These are phyloP conservation scores for Paragorgia papillata DNA, from an alignment of 92 coral and sea anemone species.

Conservation along the genomic window DNA sequence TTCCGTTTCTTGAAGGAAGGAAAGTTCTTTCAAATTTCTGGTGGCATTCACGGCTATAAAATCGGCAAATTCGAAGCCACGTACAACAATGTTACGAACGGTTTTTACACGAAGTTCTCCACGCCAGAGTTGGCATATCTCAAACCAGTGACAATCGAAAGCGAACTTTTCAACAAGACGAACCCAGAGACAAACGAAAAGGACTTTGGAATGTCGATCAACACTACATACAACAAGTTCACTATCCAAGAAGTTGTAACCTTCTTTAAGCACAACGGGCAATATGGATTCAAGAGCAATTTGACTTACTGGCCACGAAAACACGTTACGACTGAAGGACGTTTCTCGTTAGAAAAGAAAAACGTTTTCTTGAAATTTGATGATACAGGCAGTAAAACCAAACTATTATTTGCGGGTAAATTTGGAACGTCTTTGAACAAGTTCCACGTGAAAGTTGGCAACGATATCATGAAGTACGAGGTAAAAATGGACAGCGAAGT, in stretches of 20 bases:
- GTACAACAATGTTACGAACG: slow-evolving; percentile 84
- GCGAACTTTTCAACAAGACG: slow-evolving; percentile 78
- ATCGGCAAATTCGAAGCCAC: slow-evolving; percentile 88
- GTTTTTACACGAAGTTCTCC: slow-evolving; percentile 82
- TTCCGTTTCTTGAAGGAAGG: slow-evolving; percentile 75
- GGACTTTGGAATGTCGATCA: slow-evolving; percentile 73
- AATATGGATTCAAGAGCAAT: slow-evolving; percentile 78
- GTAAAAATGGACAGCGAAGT: slow-evolving; percentile 69
- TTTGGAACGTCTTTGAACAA: slow-evolving; percentile 67
- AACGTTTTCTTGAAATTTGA: slow-evolving; percentile 70
- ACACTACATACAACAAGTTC: slow-evolving; percentile 83
- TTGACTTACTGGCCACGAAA: slow-evolving; percentile 94
- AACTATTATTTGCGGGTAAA: slow-evolving; percentile 71
- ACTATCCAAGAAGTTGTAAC: slow-evolving; percentile 77
- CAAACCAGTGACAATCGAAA: slow-evolving; percentile 77
- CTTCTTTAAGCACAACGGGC: slow-evolving; percentile 74
- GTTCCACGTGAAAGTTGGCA: slow-evolving; percentile 67
- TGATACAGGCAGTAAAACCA: slow-evolving; percentile 85
- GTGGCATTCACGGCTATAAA: slow-evolving; percentile 82
- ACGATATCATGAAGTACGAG: slow-evolving; percentile 68
- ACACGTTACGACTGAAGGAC: slow-evolving; percentile 82
- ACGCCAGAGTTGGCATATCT: slow-evolving; percentile 72
- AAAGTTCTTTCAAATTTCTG: slow-evolving; percentile 71
- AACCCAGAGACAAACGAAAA: slow-evolving; percentile 55
- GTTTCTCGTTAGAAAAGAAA: slow-evolving; percentile 64